Percentiles rank a stretch among this genome's conserved stretches.
phyloP scores from a whole-genome alignment of 2,113 vertebrate genomes.

The Periophthalmodon schlosseri region DNA sequence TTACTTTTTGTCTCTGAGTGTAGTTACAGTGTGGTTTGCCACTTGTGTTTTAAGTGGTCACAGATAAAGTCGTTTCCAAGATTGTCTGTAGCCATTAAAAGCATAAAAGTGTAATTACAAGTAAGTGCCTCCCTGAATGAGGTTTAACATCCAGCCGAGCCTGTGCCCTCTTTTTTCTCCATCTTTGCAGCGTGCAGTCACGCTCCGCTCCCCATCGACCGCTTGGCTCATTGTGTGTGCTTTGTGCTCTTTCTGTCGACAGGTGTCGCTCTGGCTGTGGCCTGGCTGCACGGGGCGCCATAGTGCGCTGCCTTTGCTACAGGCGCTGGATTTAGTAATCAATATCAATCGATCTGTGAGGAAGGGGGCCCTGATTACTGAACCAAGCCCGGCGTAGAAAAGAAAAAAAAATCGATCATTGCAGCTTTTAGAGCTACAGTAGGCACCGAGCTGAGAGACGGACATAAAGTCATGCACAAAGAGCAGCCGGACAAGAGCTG shows the following conservation, averaged over 20 bases:
- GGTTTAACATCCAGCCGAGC: conserved; percentile 25
- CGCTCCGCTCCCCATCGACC: conserved; percentile 48
- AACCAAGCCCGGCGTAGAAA: conserved; percentile 80
- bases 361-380: conserved; percentile 84
- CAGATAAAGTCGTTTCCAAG: conserved; percentile 5
- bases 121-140: conserved; percentile 4
- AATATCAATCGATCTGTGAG: conserved; percentile 82
- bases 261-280: conserved; percentile 75
- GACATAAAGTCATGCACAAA: conserved; percentile 67
- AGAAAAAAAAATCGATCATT: conserved; percentile 79
- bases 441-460: conserved; percentile 71
- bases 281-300: conserved; percentile 60
- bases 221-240: conserved; percentile 27
- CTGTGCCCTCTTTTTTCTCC: conserved; percentile 10
- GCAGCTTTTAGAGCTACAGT: conserved; percentile 84
- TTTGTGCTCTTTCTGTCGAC: conserved; percentile 52
- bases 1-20: background rate
- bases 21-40: conserved; percentile 1
- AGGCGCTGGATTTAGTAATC: conserved; percentile 81
- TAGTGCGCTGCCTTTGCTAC: conserved; percentile 71
- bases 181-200: conserved; percentile 33
- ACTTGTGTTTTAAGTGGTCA: conserved; percentile 4
- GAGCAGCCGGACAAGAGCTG: conserved; percentile 59
- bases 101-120: conserved; percentile 11
- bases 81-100: conserved; percentile 4